Evolutionary conservation across 2,113 vertebrate species (phyloP).

Genomic region (Nyctibius bracteatus): DNA sequence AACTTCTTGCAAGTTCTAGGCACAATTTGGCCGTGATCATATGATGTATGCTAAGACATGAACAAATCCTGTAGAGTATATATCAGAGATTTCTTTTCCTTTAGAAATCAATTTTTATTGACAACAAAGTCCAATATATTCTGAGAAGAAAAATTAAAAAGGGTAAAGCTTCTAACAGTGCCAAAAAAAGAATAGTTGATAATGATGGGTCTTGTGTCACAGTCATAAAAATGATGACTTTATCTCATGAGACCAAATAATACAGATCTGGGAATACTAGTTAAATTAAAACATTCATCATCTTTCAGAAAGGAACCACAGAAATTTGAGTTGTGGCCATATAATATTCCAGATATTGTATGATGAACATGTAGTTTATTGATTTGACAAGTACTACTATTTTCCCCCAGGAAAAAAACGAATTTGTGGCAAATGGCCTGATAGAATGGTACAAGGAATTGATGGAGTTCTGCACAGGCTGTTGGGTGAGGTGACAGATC

Average conservation of each 20-base stretch:
- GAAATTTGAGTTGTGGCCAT: background rate
- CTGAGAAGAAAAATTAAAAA: background rate
- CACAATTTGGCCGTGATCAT: background rate
- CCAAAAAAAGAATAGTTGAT: background rate
- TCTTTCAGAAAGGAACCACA: background rate
- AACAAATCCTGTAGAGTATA: background rate
- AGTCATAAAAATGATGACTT: background rate
- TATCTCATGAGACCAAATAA: background rate
- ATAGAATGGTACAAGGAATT: constrained; percentile 16
- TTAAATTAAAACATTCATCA: background rate
- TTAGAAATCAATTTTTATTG: background rate
- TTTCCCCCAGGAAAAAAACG: background rate
- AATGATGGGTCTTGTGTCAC: background rate
- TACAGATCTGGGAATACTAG: background rate
- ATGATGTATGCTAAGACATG: background rate
- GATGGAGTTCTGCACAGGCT: constrained; percentile 2
- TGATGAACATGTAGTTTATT: constrained; percentile 35
- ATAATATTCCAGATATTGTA: constrained; percentile 28
- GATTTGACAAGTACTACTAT: constrained; percentile 2
- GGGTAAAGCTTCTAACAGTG: background rate
- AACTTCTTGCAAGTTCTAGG: background rate
- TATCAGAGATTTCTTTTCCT: background rate
- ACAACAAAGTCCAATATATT: background rate
- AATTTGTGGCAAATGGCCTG: constrained; percentile 6
- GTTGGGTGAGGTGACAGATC: constrained; percentile 11